A percentile compares a stretch with the other conserved stretches of the same genome.
These are phyloP conservation scores for Andrena dorsata DNA, from an alignment of 2,888 invertebrate species.

Conservation along the genomic window DNA sequence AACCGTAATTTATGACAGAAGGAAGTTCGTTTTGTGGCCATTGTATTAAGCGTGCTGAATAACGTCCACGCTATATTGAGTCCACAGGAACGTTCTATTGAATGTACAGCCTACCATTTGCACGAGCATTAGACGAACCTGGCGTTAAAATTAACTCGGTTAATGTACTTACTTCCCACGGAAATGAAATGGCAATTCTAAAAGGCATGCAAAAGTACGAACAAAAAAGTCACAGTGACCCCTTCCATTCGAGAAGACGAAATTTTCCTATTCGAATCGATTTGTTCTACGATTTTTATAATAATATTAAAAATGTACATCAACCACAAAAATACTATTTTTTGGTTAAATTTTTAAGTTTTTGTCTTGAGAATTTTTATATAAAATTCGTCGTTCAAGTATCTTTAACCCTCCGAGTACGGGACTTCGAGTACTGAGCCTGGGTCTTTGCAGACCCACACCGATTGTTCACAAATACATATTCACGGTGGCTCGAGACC, in stretches of 20 bases:
- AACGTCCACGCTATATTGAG: slow-evolving; percentile 9
- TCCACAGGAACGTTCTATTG: slow-evolving; percentile 14
- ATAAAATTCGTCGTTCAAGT: too few species aligned
- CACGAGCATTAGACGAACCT: slow-evolving; percentile 22
- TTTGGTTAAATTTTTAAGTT: too few species aligned
- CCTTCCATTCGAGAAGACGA: neutral
- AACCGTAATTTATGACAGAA: slow-evolving; percentile 31
- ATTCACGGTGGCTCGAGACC: too few species aligned
- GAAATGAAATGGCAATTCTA: neutral
- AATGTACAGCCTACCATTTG: slow-evolving; percentile 21
- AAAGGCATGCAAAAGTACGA: neutral
- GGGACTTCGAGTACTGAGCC: too few species aligned
- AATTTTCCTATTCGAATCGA: too few species aligned
- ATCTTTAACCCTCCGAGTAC: too few species aligned
- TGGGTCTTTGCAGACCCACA: too few species aligned
- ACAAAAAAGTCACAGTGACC: neutral
- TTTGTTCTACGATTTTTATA: too few species aligned
- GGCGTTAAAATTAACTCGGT: slow-evolving; percentile 23
- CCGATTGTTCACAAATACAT: too few species aligned
- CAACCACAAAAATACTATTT: too few species aligned
- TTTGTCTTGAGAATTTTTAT: too few species aligned
- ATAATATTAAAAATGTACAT: too few species aligned
- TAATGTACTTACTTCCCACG: neutral
- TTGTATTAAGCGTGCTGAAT: slow-evolving; percentile 14
- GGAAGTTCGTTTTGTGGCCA: slow-evolving; percentile 18